These are phyloP conservation scores for Pica pica DNA, from an alignment of 2,113 vertebrate genomes.

Conservation along the genomic window DNA sequence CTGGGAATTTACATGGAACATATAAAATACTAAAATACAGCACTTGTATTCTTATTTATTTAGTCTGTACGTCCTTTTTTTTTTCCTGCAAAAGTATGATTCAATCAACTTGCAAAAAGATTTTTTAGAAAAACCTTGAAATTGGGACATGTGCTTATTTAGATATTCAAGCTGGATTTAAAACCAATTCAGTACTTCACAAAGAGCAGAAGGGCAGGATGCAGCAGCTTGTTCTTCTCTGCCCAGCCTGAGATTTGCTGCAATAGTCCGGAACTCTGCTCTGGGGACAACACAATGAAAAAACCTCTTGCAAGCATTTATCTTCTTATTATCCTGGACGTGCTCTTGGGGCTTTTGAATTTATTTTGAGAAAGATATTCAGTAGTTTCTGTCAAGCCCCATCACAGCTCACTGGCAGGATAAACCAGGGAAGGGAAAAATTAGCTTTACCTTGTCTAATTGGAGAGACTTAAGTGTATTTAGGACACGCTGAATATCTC, in stretches of 20 bases:
- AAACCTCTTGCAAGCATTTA: not conserved
- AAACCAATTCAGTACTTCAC: not conserved
- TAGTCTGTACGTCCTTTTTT: not conserved
- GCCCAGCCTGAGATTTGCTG: not conserved
- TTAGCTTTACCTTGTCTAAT: not conserved
- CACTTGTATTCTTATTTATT: not conserved
- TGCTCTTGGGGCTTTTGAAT: not conserved
- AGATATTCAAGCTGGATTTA: not conserved
- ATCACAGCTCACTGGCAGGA: not conserved
- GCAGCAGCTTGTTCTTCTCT: not conserved
- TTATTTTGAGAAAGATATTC: not conserved
- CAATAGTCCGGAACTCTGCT: not conserved
- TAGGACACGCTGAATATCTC: not conserved
- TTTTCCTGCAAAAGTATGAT: not conserved
- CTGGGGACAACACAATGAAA: not conserved
- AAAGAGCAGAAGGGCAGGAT: not conserved
- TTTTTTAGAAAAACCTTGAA: not conserved
- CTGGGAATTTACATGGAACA: not conserved
- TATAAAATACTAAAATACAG: not conserved
- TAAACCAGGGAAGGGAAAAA: not conserved
- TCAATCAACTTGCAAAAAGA: not conserved
- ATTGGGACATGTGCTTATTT: not conserved
- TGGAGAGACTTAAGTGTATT: not conserved
- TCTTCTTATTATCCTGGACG: rapidly evolving
- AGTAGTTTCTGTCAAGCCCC: not conserved